Percentiles rank a stretch among this genome's conserved stretches.
Evolutionary conservation across 2,888 invertebrate species (phyloP).

Genomic region (Andrena chrysosceles): DNA sequence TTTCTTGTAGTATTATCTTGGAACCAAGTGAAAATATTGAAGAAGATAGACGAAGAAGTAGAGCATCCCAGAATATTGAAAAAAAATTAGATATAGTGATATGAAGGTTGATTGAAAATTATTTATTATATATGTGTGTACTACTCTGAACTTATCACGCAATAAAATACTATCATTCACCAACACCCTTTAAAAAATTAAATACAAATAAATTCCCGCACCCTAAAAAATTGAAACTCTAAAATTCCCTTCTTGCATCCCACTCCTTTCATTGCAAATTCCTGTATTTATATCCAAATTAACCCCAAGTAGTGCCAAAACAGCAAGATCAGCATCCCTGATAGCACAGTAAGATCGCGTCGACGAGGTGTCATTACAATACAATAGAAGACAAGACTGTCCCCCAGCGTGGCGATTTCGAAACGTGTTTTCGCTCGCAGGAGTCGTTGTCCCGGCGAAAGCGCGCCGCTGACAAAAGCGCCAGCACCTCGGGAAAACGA

Average conservation of each 20-base stretch:
- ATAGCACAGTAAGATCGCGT: neutral
- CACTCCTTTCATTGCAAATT: neutral
- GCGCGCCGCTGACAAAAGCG: conserved; percentile 3
- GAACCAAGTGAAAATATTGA: too few species aligned
- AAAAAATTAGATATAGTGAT: too few species aligned
- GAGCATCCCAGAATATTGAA: too few species aligned
- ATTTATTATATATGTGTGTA: too few species aligned
- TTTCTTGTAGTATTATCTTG: too few species aligned
- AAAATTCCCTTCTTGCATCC: neutral
- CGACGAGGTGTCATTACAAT: conserved; percentile 34
- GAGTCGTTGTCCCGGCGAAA: neutral
- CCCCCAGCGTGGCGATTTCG: neutral
- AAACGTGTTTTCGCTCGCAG: neutral
- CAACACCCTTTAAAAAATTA: too few species aligned
- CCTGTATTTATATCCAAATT: neutral
- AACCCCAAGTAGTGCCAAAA: neutral
- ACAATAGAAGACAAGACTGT: conserved; percentile 28
- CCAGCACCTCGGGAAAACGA: neutral
- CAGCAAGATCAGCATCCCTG: neutral
- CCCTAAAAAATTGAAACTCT: too few species aligned
- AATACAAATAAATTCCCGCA: too few species aligned
- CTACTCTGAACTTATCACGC: too few species aligned
- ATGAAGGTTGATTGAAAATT: too few species aligned
- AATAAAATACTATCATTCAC: too few species aligned
- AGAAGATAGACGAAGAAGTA: too few species aligned